Evolutionary conservation across 2,797 vertebrate genomes (phyloP).

Genomic region (Lycodopsis pacificus): DNA sequence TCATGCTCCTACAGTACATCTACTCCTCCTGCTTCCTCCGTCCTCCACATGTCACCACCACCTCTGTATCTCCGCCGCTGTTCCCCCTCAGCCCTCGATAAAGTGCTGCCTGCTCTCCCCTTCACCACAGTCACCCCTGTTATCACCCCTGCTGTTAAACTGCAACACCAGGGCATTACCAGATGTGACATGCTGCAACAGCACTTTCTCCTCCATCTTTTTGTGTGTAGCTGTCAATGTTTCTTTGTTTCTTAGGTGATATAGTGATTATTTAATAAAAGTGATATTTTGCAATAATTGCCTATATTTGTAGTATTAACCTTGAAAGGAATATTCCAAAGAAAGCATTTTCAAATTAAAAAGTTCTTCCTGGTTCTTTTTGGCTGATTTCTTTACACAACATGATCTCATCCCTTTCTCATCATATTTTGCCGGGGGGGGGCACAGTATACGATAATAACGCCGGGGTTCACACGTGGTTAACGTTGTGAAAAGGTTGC

Average conservation of each 20-base stretch:
- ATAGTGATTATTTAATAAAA: neutral
- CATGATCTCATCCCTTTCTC: too few species aligned
- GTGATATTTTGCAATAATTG: neutral
- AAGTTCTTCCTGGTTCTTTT: too few species aligned
- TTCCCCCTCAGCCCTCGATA: constrained; percentile 32
- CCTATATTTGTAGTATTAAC: neutral
- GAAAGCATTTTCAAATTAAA: too few species aligned
- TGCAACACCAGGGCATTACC: constrained; percentile 40
- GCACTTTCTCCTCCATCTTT: constrained; percentile 34
- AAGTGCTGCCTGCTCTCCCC: constrained; percentile 31
- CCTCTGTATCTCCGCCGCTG: constrained; percentile 31
- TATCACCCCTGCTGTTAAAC: constrained; percentile 62
- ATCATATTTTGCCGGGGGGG: too few species aligned
- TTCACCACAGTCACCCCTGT: constrained; percentile 31
- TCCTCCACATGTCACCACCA: constrained; percentile 32
- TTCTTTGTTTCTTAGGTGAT: neutral
- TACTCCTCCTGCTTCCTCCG: constrained; percentile 13
- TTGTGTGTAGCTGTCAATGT: neutral
- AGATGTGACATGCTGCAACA: constrained; percentile 43
- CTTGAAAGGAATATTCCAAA: neutral
- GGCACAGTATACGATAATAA: too few species aligned
- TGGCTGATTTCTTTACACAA: too few species aligned
- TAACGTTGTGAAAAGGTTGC: too few species aligned
- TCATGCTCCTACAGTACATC: constrained; percentile 1
- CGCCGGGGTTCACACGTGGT: too few species aligned